phyloP scores from a whole-genome alignment of 2,888 invertebrate genomes.

The Stomorhina lunata region DNA sequence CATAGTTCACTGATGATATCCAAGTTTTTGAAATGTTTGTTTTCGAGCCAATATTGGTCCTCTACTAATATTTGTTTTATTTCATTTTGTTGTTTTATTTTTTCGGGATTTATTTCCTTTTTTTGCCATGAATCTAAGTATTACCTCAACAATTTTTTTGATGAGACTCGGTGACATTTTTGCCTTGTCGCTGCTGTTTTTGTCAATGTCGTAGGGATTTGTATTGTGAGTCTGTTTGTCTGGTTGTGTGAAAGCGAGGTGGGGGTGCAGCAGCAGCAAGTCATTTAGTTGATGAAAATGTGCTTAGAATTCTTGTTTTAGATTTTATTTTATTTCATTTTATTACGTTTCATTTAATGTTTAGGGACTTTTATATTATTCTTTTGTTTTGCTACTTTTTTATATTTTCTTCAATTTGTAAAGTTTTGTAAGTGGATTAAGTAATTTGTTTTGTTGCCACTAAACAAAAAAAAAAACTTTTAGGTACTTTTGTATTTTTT shows the following conservation, averaged over 20 bases:
- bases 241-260: slow-evolving; percentile 1
- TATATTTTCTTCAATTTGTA: slow-evolving; percentile 59
- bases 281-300: slow-evolving; percentile 67
- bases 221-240: too few relatives aligned
- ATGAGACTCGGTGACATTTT: slow-evolving; percentile 54
- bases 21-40: neutral
- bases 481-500: slow-evolving; percentile 3
- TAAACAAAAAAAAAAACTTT: too few relatives aligned
- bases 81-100: slow-evolving; percentile 15
- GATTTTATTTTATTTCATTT: slow-evolving; percentile 41
- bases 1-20: neutral
- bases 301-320: slow-evolving; percentile 60
- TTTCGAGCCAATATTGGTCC: neutral
- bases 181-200: slow-evolving; percentile 16
- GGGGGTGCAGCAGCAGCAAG: slow-evolving; percentile 43
- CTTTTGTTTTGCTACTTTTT: slow-evolving; percentile 33
- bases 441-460: slow-evolving; percentile 63
- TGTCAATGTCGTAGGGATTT: too few relatives aligned
- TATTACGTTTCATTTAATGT: slow-evolving; percentile 15
- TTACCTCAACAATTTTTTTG: slow-evolving; percentile 56
- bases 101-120: slow-evolving; percentile 11
- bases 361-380: slow-evolving; percentile 20
- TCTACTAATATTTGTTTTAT: slow-evolving; percentile 26
- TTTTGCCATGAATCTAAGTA: neutral
- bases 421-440: slow-evolving; percentile 66